Conservation (phyloP, 2,797 vertebrate genomes). For the Hoplostethus atlanticus region DNA sequence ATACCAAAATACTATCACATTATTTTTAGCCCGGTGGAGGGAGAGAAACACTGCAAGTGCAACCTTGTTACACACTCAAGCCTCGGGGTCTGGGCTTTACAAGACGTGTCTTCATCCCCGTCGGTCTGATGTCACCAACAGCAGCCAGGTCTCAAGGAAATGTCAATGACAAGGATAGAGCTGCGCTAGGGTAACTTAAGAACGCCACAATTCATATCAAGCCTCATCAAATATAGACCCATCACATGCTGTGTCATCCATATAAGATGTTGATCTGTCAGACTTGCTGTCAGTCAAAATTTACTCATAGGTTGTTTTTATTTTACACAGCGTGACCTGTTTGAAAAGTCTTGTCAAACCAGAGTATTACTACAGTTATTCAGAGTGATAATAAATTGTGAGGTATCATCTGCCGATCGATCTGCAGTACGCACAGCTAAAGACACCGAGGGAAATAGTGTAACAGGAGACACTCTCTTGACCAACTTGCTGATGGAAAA, state of each 20-base stretch:
- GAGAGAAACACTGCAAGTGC: conserved; percentile 75
- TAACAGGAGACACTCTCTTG: conserved; percentile 55
- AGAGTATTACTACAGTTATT: conserved; percentile 8
- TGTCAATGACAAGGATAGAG: conserved; percentile 72
- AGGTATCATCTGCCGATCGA: conserved; percentile 14
- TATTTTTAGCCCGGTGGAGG: conserved; percentile 77
- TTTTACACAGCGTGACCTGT: conserved; percentile 30
- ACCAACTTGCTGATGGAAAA: conserved; percentile 73
- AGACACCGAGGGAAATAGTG: conserved; percentile 38
- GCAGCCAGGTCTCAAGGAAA: conserved; percentile 78
- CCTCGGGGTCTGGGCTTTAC: conserved; percentile 63
- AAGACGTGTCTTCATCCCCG: conserved; percentile 68
- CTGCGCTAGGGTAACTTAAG: conserved; percentile 53
- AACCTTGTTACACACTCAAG: conserved; percentile 78
- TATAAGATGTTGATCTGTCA: conserved; percentile 46
- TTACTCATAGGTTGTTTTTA: conserved; percentile 8
- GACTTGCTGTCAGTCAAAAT: conserved; percentile 56
- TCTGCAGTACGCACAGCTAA: conserved; percentile 10
- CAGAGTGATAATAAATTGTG: conserved; percentile 6
- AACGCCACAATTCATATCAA: conserved; percentile 38
- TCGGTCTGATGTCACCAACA: conserved; percentile 67
- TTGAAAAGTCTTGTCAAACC: conserved; percentile 7
- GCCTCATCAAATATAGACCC: conserved; percentile 47
- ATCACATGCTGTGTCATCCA: conserved; percentile 49
- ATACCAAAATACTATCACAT: conserved; percentile 81